A percentile compares a stretch with the other conserved stretches of the same genome.
Conservation (phyloP, 2,888 invertebrate genomes). For the Lithodes maja region DNA sequence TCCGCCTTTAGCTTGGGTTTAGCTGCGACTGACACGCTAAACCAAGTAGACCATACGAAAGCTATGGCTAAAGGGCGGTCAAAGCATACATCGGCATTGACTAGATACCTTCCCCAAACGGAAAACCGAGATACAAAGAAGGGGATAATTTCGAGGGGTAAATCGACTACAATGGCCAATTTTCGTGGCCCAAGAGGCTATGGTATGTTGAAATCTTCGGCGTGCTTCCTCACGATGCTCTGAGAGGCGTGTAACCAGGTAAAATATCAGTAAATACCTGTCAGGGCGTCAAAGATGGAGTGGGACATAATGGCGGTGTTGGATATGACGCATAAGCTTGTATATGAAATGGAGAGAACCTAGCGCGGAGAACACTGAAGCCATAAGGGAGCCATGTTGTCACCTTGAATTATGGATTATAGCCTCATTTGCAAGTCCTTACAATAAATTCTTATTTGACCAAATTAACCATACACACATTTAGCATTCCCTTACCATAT, state of each 20-base stretch:
- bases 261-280: constrained; percentile 57
- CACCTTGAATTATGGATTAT: not conserved
- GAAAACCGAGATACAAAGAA: constrained; percentile 7
- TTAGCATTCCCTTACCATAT: no score
- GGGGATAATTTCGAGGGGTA: not conserved
- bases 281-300: constrained; percentile 63
- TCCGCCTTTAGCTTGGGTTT: not conserved
- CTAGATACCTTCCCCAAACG: constrained; percentile 2
- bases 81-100: not conserved
- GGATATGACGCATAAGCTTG: constrained; percentile 35
- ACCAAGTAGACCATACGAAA: not conserved
- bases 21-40: constrained; percentile 10
- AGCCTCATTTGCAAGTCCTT: not conserved
- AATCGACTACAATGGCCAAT: not conserved
- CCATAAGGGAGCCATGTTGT: not conserved
- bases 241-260: not conserved
- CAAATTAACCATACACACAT: no score
- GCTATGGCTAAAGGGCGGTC: not conserved
- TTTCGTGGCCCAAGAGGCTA: not conserved
- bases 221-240: not conserved
- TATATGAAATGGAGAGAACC: not conserved
- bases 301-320: constrained; percentile 65
- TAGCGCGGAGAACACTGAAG: not conserved
- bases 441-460: no score
- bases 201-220: not conserved